A percentile compares a stretch with the other conserved stretches of the same genome.
These are phyloP conservation scores for Idaea dimidiata DNA, from an alignment of 2,888 invertebrate genomes.

Conservation along the genomic window DNA sequence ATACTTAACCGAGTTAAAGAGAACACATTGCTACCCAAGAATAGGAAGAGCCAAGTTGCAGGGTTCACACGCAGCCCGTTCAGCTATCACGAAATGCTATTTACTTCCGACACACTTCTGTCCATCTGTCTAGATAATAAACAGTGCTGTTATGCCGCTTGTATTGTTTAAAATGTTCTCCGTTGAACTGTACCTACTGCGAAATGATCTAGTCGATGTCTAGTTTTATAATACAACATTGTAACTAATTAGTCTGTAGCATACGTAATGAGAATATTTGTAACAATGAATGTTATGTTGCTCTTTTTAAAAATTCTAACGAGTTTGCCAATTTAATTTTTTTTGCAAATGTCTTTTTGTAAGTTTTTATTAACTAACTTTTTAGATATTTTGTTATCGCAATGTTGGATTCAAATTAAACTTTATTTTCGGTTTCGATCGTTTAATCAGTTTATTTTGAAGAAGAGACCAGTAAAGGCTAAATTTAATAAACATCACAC, in stretches of 20 bases:
- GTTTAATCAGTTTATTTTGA: too few species aligned
- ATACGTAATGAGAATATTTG: neutral
- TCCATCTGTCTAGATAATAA: constrained; percentile 52
- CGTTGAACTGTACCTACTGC: constrained; percentile 19
- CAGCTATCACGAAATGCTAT: constrained; percentile 57
- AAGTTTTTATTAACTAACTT: neutral
- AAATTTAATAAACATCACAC: too few species aligned
- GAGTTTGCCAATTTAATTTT: neutral
- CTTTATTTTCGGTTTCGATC: too few species aligned
- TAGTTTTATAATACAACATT: neutral
- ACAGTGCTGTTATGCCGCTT: constrained; percentile 44
- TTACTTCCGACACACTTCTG: constrained; percentile 65
- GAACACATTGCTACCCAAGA: neutral
- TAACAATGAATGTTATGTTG: neutral
- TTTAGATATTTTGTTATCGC: too few species aligned
- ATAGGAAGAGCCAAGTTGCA: constrained; percentile 26
- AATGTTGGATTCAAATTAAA: too few species aligned
- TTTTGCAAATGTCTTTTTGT: neutral
- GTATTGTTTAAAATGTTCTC: constrained; percentile 41
- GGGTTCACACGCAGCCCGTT: constrained; percentile 56
- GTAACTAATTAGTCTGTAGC: neutral
- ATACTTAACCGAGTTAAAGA: neutral
- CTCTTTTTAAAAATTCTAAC: neutral
- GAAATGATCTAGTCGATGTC: neutral
- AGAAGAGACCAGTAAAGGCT: too few species aligned